Evolutionary conservation across 2,888 invertebrate species (phyloP).

Genomic region (Spodoptera picta): DNA sequence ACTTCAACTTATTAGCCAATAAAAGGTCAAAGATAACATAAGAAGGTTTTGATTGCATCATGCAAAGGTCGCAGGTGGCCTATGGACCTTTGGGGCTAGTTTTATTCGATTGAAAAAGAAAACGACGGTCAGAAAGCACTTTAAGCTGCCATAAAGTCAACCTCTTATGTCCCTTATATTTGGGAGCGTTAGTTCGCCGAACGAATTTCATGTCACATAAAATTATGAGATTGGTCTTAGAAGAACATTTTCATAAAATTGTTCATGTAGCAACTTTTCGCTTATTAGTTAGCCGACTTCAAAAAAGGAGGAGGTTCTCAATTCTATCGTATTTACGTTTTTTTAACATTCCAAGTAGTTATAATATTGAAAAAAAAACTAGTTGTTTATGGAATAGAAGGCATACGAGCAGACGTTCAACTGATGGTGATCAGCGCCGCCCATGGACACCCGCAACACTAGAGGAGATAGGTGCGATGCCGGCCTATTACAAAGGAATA

Average conservation of each 20-base stretch:
- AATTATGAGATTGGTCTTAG: conserved; percentile 31
- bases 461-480: no score
- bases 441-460: no score
- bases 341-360: no score
- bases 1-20: conserved; percentile 20
- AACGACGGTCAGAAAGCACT: conserved; percentile 78
- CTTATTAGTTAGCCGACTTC: no score
- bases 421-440: no score
- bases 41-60: conserved; percentile 56
- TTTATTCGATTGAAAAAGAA: conserved; percentile 78
- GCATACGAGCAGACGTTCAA: no score
- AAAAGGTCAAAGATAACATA: conserved; percentile 43
- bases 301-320: no score
- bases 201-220: conserved; percentile 52
- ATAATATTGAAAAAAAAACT: no score
- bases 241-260: background rate
- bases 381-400: no score
- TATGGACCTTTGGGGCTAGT: conserved; percentile 74
- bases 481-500: no score
- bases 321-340: no score
- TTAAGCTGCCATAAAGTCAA: conserved; percentile 70
- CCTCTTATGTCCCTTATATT: conserved; percentile 70
- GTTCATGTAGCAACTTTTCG: no score
- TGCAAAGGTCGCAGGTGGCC: conserved; percentile 71
- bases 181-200: conserved; percentile 56